Percentiles rank a stretch among this genome's conserved stretches.
These are phyloP conservation scores for Siniperca obscura DNA, from an alignment of 2,797 vertebrate species.

Conservation along the genomic window DNA sequence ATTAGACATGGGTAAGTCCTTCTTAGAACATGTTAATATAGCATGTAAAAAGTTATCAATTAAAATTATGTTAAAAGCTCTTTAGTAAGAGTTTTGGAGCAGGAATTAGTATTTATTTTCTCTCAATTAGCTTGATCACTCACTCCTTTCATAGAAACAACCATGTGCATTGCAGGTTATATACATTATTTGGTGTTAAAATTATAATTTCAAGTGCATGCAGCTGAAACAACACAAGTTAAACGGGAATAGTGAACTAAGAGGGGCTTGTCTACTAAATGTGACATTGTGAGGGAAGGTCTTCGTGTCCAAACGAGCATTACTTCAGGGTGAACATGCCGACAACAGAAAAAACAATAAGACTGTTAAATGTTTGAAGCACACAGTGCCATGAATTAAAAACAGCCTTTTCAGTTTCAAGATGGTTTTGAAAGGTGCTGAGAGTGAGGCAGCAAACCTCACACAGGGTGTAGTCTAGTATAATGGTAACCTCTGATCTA, in stretches of 20 bases:
- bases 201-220: conserved; percentile 69
- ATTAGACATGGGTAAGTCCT: conserved; percentile 24
- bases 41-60: neutral
- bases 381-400: conserved; percentile 33
- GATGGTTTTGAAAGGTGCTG: conserved; percentile 77
- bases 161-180: conserved; percentile 28
- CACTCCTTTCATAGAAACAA: conserved; percentile 54
- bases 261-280: conserved; percentile 20
- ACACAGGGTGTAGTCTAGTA: conserved; percentile 31
- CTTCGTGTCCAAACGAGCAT: conserved; percentile 43
- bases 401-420: conserved; percentile 39
- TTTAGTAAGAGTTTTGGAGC: conserved; percentile 17
- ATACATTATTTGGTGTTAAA: conserved; percentile 53
- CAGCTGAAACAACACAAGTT: conserved; percentile 63
- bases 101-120: conserved; percentile 26
- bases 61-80: neutral
- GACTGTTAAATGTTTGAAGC: conserved; percentile 46
- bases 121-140: conserved; percentile 38
- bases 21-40: conserved; percentile 45
- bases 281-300: conserved; percentile 47
- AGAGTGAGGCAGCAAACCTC: conserved; percentile 55
- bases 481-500: conserved; percentile 10
- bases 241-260: conserved; percentile 44
- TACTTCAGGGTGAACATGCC: conserved; percentile 77
- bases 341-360: conserved; percentile 31